phyloP scores from a whole-genome alignment of 2,888 invertebrate species.

The Volucella bombylans region DNA sequence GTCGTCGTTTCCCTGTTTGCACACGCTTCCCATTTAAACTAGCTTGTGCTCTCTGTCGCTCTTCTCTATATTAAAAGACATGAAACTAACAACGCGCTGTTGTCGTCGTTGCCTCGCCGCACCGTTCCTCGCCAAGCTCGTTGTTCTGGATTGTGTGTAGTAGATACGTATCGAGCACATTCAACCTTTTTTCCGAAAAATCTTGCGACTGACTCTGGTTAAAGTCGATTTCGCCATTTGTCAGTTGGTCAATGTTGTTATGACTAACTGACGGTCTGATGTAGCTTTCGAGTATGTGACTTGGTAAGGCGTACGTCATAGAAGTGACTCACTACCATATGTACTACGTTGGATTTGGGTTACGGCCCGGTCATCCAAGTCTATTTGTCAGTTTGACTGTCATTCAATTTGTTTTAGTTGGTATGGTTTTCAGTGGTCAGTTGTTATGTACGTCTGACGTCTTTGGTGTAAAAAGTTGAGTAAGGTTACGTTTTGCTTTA shows the following conservation, averaged over 20 bases:
- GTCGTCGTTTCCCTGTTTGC: slow-evolving; percentile 57
- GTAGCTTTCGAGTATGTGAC: slow-evolving; percentile 9
- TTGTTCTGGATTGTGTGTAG: slow-evolving; percentile 42
- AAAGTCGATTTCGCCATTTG: slow-evolving; percentile 32
- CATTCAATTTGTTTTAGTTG: slow-evolving; percentile 1
- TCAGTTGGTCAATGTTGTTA: background rate
- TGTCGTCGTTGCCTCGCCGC: slow-evolving; percentile 9
- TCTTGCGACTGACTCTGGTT: slow-evolving; percentile 7
- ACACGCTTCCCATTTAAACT: slow-evolving; percentile 68
- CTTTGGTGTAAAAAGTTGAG: background rate
- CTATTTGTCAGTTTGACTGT: slow-evolving; percentile 13
- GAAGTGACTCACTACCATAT: slow-evolving; percentile 44
- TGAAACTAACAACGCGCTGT: slow-evolving; percentile 60
- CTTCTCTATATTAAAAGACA: slow-evolving; percentile 64
- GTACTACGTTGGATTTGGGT: slow-evolving; percentile 55
- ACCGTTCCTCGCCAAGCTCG: slow-evolving; percentile 23
- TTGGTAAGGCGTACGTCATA: background rate
- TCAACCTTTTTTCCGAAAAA: slow-evolving; percentile 64
- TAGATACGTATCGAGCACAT: slow-evolving; percentile 63
- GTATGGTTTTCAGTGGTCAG: background rate
- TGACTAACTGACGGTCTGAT: slow-evolving; percentile 15
- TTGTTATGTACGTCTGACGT: background rate
- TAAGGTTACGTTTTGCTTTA: slow-evolving; percentile 33
- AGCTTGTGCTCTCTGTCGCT: slow-evolving; percentile 68
- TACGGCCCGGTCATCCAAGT: slow-evolving; percentile 39